Conservation (phyloP, 1,140 invertebrate genomes). For the Cydia strobilella region DNA sequence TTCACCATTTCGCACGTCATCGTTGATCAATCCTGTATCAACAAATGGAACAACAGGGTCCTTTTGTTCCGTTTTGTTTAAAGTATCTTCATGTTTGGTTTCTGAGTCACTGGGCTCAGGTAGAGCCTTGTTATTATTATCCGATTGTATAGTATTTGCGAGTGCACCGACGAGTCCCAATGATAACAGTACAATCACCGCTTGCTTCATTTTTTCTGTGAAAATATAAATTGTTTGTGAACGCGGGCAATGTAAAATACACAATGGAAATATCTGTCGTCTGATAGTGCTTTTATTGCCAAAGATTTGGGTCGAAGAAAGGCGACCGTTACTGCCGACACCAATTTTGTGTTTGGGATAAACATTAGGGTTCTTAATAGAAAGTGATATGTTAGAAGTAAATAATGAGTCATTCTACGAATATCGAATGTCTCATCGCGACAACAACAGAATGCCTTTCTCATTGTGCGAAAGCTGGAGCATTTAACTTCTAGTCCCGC, state of each 20-base stretch:
- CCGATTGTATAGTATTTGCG: conserved; percentile 46
- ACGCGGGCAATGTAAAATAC: neutral
- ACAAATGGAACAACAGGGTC: conserved; percentile 32
- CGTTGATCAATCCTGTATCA: neutral
- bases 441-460: neutral
- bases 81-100: conserved; percentile 37
- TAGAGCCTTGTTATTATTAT: conserved; percentile 37
- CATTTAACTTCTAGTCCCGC: neutral
- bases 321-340: conserved; percentile 39
- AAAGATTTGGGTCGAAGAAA: conserved; percentile 63
- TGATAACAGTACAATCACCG: conserved; percentile 46
- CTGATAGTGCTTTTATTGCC: conserved; percentile 48
- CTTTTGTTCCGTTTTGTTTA: conserved; percentile 43
- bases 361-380: conserved; percentile 4
- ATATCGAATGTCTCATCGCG: neutral
- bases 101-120: conserved; percentile 42
- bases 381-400: conserved; percentile 20
- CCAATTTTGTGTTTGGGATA: conserved; percentile 25
- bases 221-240: conserved; percentile 36
- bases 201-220: conserved; percentile 67
- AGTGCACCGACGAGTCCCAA: conserved; percentile 47
- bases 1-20: conserved; percentile 32
- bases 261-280: conserved; percentile 1
- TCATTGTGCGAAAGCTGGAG: neutral
- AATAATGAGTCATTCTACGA: neutral